Evolutionary conservation across 2,888 invertebrate genomes (phyloP).

Genomic region (Megastigmus dorsalis): DNA sequence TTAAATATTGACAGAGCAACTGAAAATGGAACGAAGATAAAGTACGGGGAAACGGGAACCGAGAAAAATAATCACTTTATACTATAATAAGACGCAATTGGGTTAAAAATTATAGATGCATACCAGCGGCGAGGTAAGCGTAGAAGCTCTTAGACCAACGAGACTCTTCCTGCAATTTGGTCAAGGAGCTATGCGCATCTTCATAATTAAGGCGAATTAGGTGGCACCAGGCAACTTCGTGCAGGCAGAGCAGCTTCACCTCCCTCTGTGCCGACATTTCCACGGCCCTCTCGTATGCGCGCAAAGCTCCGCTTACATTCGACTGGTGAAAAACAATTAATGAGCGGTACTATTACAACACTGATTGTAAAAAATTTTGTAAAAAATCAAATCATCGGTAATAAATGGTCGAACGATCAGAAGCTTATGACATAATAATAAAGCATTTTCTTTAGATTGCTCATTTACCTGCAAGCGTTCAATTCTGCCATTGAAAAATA

Average conservation of each 20-base stretch:
- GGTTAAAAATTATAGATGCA: background rate
- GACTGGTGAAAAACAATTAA: constrained; percentile 76
- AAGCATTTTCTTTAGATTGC: no score
- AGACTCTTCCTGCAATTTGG: constrained; percentile 77
- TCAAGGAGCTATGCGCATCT: constrained; percentile 76
- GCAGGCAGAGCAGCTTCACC: constrained; percentile 78
- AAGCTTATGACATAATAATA: no score
- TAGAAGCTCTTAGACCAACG: constrained; percentile 82
- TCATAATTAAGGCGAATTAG: constrained; percentile 79
- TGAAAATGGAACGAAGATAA: background rate
- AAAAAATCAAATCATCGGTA: no score
- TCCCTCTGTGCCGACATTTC: constrained; percentile 79
- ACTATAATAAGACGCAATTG: constrained; percentile 6
- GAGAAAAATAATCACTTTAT: background rate
- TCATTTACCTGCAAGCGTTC: constrained; percentile 78
- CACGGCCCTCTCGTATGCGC: constrained; percentile 78
- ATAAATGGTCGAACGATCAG: no score
- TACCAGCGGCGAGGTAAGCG: constrained; percentile 77
- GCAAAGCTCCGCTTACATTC: constrained; percentile 77
- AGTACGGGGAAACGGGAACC: background rate
- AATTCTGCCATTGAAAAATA: constrained; percentile 81
- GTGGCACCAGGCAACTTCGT: constrained; percentile 82
- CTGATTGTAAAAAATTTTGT: no score
- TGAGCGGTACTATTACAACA: background rate
- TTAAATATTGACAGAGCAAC: constrained; percentile 11